phyloP scores from a whole-genome alignment of 1,140 invertebrate species.

The Zaprionus capensis region DNA sequence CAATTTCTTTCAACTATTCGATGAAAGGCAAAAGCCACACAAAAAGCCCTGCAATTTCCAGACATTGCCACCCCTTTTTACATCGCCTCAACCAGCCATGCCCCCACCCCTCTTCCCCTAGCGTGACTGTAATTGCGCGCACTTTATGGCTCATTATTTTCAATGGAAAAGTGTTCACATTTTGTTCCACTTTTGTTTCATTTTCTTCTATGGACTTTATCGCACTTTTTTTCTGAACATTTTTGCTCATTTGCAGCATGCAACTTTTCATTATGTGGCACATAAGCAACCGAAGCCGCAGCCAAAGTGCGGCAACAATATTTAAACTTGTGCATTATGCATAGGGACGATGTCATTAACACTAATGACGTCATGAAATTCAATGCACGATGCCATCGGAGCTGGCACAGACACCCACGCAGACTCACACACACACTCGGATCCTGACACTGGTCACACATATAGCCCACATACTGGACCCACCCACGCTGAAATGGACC shows the following conservation, averaged over 20 bases:
- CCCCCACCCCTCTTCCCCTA: not conserved
- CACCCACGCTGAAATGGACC: not conserved
- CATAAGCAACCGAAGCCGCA: slow-evolving; percentile 44
- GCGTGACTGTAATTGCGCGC: slow-evolving; percentile 54
- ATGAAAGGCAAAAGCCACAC: slow-evolving; percentile 45
- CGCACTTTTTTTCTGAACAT: slow-evolving; percentile 23
- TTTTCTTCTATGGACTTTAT: not conserved
- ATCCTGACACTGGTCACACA: slow-evolving; percentile 17
- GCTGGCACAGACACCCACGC: slow-evolving; percentile 12
- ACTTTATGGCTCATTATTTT: slow-evolving; percentile 74
- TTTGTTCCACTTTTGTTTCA: slow-evolving; percentile 27
- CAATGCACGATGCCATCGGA: slow-evolving; percentile 53
- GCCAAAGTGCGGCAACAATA: slow-evolving; percentile 55
- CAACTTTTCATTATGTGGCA: slow-evolving; percentile 64
- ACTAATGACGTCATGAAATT: slow-evolving; percentile 77
- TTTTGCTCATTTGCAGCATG: slow-evolving; percentile 39
- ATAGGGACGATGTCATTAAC: slow-evolving; percentile 67
- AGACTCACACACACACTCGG: not conserved
- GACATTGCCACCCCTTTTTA: slow-evolving; percentile 6
- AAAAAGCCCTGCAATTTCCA: slow-evolving; percentile 35
- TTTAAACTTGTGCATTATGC: slow-evolving; percentile 70
- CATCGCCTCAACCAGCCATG: not conserved
- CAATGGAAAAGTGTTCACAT: slow-evolving; percentile 58
- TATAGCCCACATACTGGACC: slow-evolving; percentile 23
- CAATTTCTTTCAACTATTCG: slow-evolving; percentile 56